Evolutionary conservation across 2,113 vertebrate genomes (phyloP), one percentile per base, ranked within the genome.

Genomic region (Micromys minutus): DNA sequence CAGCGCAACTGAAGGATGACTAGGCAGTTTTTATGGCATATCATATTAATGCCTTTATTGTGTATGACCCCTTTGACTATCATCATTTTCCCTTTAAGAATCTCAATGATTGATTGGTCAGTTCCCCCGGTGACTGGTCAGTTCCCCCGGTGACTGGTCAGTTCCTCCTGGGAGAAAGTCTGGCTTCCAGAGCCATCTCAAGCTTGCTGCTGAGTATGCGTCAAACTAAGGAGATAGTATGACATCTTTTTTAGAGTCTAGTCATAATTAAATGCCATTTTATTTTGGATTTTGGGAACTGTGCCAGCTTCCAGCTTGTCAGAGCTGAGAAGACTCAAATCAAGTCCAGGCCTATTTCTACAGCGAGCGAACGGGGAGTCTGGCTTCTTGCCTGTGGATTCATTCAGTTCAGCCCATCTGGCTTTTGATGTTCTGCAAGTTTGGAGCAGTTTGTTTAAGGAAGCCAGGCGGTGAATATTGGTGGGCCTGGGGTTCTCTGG

Each of bases 311-410:
- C 81, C 96, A 98, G 98, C 97, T 97, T 98, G 98, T 98, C 97
- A 98, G 95, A 98, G 94, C 97, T 98, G 97, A 98, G 98, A 98
- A 97, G 96, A 97, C 97, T 98, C 97, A 96, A 98, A 98, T 98
- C 98, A 98, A 98, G 98, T 97, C 98, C 98, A 98, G 98, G 96
- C 98, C 97, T 98, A 97, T 98, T 98, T 98, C 98, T 98, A 93
- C 97, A 98, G 98, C 96, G 94, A 98, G 98, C 96, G 94, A 97
- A 97, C 93, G 71, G 97, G 97, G 98, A 97, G 97, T 61, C 98
- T 98, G 98, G 97, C 98, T 97, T 39, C 79, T 93, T 98, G 98
- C 98, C 97, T 98, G 94, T 34, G 34, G 97, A 98, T 97, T 97
- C 97, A 97, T 98, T 98, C 98, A 98, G 97, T 90, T 96, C 95